Conservation (phyloP, 2,113 vertebrate genomes). For the Atherinomorus stipes region DNA sequence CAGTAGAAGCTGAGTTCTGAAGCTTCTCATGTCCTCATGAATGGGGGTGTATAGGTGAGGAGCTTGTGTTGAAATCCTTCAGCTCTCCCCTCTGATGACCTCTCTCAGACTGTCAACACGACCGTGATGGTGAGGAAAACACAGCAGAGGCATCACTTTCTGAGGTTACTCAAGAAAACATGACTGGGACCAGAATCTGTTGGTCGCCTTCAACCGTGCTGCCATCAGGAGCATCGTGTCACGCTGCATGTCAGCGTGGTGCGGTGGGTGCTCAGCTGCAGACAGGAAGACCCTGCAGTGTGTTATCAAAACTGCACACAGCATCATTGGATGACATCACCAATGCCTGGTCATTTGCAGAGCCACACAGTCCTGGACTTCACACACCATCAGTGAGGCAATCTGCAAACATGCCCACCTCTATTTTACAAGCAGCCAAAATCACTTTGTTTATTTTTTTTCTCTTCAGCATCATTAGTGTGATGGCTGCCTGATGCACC, state of each 20-base stretch:
- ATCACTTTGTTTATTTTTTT: not conserved
- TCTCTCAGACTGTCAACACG: too few species aligned
- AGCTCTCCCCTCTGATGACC: too few species aligned
- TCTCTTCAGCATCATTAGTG: not conserved
- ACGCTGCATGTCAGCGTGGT: not conserved
- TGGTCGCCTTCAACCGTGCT: not conserved
- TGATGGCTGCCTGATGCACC: too few species aligned
- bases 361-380: not conserved
- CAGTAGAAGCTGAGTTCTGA: too few species aligned
- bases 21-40: too few species aligned
- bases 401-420: not conserved
- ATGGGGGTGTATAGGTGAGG: too few species aligned
- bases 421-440: not conserved
- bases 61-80: too few species aligned
- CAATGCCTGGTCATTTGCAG: not conserved
- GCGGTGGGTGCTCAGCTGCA: not conserved
- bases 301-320: not conserved
- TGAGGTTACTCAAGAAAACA: not conserved
- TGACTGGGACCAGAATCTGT: not conserved
- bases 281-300: not conserved
- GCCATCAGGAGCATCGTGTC: not conserved
- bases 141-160: not conserved
- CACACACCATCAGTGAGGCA: not conserved
- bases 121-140: not conserved
- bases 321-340: not conserved